phyloP scores from a whole-genome alignment of 2,797 vertebrate genomes.

The Hydrocynus forskahlii region DNA sequence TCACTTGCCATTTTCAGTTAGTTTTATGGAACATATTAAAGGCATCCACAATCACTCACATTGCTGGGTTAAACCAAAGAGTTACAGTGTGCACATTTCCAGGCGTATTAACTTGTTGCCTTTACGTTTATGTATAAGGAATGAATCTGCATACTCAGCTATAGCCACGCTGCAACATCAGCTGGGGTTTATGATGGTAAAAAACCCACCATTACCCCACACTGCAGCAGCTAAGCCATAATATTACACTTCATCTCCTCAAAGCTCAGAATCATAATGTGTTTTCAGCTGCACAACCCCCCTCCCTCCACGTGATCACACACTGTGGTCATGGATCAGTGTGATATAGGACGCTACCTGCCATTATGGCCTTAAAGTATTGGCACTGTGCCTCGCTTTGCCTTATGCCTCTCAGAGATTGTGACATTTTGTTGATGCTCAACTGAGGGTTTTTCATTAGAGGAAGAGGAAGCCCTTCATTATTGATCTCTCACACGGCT shows the following conservation, averaged over 20 bases:
- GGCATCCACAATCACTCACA: not conserved
- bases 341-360: conserved; percentile 4
- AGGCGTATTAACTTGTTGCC: not conserved
- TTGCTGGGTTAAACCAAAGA: not conserved
- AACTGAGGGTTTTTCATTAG: conserved; percentile 34
- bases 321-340: not conserved
- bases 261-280: not conserved
- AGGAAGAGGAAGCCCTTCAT: conserved; percentile 1
- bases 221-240: conserved; percentile 20
- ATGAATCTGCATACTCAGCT: not conserved
- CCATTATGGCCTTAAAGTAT: not conserved
- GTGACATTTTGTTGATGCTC: conserved; percentile 1
- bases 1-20: not conserved
- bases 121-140: too few species aligned
- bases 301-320: not conserved
- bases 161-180: conserved; percentile 14
- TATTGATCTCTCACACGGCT: conserved; percentile 10
- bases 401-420: not conserved
- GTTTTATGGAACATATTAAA: too few species aligned
- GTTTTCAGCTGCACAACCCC: not conserved
- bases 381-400: not conserved
- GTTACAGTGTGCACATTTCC: not conserved
- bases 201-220: not conserved
- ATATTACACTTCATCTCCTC: not conserved
- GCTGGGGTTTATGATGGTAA: not conserved